Base-by-base conservation (phyloP, 2,113 vertebrate genomes). In the Silurus meridionalis region DNA sequence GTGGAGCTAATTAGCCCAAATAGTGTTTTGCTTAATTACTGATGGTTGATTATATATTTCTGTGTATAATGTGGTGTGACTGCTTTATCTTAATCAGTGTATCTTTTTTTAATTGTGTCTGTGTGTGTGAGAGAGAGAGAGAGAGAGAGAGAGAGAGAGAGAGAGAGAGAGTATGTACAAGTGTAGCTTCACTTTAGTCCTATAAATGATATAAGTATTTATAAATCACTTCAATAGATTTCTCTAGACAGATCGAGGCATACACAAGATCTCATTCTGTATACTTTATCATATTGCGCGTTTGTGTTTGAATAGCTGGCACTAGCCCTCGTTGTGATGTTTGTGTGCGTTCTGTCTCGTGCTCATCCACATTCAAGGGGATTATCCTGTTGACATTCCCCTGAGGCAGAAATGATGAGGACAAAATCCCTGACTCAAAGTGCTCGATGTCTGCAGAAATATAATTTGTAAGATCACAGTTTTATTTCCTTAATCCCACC, bases 1-100 rank as follows among this genome's bases (percentile, higher is more conserved):
- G 92, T 89, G 89, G 91, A 86, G 90, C 90, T 94, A 93, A 93
- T 95, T 93, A 92, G 93, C 91, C 83, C 83, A 86, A 93, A 92
- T 91, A 84, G 60, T 37, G 85, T 80, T 90, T 90, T 46, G 91
- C 90, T 91, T 94, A 93, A 95, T 95, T 94, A 90, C 91, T 82
- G 77, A 86, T 90, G 90, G 91, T 91, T 93, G 92, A 91, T 92
- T 89, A 91, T 80, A 80, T 86, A 88, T 90, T 85, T 86, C 23
- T 80, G 85, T 84, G 89, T 85, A 88, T 89, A 58, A 86, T 84
- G 80, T 87, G 37, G 85, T 85, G 69, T 63, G 74, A 58, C 67
- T 88, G 80, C 13, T 77, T 87, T 75, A 84, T 85, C 37, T 2
- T 57, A 85, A 79, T 84, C 57, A 14, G 82, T 48, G 61, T 37